Base-by-base conservation (phyloP, 2,113 vertebrate genomes). In the Crotophaga sulcirostris region DNA sequence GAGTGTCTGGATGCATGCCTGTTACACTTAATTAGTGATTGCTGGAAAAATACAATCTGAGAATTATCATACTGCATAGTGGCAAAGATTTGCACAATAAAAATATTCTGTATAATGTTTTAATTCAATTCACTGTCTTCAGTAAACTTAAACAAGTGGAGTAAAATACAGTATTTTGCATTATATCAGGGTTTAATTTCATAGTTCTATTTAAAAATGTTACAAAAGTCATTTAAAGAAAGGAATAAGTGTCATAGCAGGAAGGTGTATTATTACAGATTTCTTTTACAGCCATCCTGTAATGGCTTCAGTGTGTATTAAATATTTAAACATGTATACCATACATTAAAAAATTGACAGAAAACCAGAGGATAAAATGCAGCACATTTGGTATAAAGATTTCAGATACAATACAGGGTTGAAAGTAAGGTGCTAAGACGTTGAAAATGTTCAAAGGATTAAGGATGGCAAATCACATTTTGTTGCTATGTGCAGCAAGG, bases 401-500 rank as follows among this genome's bases (percentile, higher is more conserved):
- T 94, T 94, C 79, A 80, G 78, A 52, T 63, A 49, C 45, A 54
- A 67, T 31, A 51, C 51, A 63, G 54, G 49, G 21, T 47, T 3
- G 26, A 88, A 93, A 70, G 68, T 84, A 92, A 42, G 83, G 81
- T 20, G 26, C 66, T 92, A 60, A 25, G 84, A 91, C 56, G 66
- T 80, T 91, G 88, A 84, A 81, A 56, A 44, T n/a, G 24, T 64
- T 96, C 90, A 93, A 97, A 96, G 96, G 92, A 97, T 98, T 98
- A 98, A 98, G 90, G 66, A 97, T 70, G 75, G 89, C 92, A 96
- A 97, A 81, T 95, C 91, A 95, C 49, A 96, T 96, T 96, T 97
- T 86, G 96, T 98, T 98, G 97, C 97, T 98, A 97, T 91, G 96
- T 97, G 94, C 95, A 96, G 96, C 91, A 92, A 84, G 93, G 78